These are phyloP conservation scores for Dendrolimus kikuchii DNA, from an alignment of 1,140 invertebrate genomes.

Conservation along the genomic window DNA sequence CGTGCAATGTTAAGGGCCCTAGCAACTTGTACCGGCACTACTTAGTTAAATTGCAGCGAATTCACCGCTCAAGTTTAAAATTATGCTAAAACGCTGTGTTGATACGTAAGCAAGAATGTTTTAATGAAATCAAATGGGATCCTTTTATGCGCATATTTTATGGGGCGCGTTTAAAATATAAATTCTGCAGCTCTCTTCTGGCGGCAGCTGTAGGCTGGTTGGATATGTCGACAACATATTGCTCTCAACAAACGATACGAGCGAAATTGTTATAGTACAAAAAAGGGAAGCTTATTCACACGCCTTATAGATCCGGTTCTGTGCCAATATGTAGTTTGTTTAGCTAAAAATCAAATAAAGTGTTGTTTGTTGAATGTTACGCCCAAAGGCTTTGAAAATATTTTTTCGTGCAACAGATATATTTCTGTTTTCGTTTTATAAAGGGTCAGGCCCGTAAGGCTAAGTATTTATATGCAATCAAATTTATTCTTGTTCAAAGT, in stretches of 20 bases:
- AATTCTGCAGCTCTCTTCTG: conserved; percentile 18
- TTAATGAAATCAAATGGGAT: conserved; percentile 34
- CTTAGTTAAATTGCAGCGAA: not conserved
- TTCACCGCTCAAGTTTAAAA: conserved; percentile 11
- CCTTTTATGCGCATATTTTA: conserved; percentile 50
- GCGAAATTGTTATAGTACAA: conserved; percentile 11
- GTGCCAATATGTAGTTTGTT: no score
- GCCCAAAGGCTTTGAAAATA: no score
- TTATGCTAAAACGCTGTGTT: conserved; percentile 15
- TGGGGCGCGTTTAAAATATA: conserved; percentile 33
- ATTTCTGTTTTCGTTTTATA: no score
- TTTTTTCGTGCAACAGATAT: no score
- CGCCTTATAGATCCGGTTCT: not conserved
- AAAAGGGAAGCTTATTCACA: conserved; percentile 10
- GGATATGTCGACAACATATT: conserved; percentile 19
- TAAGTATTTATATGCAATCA: no score
- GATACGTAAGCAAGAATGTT: conserved; percentile 18
- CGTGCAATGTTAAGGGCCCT: no score
- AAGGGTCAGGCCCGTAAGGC: no score
- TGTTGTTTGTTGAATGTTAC: no score
- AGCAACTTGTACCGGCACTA: no score
- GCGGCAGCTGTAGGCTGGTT: conserved; percentile 11
- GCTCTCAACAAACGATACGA: conserved; percentile 16
- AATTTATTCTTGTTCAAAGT: no score
- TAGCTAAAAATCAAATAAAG: no score